Conservation (phyloP, 2,113 vertebrate genomes). For the Pomatostomus ruficeps region DNA sequence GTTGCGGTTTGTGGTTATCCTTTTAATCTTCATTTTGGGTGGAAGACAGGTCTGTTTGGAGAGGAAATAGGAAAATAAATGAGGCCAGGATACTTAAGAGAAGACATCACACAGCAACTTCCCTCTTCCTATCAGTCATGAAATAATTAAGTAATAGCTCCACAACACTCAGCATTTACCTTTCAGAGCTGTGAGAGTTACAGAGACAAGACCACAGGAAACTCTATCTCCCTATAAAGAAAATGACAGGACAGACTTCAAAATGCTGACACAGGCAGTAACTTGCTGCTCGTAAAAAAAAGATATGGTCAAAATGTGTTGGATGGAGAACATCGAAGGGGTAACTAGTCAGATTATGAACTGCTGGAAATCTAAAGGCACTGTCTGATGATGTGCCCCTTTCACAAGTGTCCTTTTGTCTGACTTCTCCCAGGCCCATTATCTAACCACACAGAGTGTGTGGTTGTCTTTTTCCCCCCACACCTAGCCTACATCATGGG, state of each 20-base stretch:
- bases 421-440: not conserved
- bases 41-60: not conserved
- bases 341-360: not conserved
- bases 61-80: not conserved
- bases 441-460: not conserved
- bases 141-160: not conserved
- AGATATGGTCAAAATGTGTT: not conserved
- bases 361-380: not conserved
- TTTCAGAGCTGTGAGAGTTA: not conserved
- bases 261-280: not conserved
- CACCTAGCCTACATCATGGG: not conserved
- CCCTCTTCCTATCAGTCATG: not conserved
- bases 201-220: not conserved
- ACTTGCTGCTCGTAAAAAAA: not conserved
- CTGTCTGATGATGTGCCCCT: not conserved
- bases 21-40: not conserved
- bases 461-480: accelerated
- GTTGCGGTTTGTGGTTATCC: not conserved
- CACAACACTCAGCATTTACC: not conserved
- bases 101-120: not conserved
- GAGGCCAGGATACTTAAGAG: not conserved
- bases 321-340: not conserved
- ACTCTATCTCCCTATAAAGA: not conserved
- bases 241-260: not conserved
- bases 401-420: not conserved